Base-by-base conservation (phyloP, 2,888 invertebrate genomes). In the Drosophila suboccidentalis region DNA sequence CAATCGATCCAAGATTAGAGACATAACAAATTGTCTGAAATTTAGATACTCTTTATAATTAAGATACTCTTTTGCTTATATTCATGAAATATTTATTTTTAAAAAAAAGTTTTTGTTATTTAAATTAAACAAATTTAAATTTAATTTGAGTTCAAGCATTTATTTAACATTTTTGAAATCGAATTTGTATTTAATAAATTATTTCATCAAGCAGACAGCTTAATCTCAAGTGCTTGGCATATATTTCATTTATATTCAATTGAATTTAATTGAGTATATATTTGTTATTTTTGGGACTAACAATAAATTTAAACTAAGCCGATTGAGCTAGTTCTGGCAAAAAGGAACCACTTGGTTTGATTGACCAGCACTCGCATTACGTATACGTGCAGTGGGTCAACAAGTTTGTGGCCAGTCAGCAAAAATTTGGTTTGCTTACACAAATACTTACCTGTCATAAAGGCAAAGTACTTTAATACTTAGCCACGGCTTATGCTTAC, bases 371-470 rank as follows among this genome's bases (percentile, higher is more conserved):
- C 60, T 63, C 43, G 9, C 62, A 78, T 74, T 71, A 66, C 65
- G 75, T 75, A 75, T 68, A 75, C 78, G 78, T 55, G 41, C 32
- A 53, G 65, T 69, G 60, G 81, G 74, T 68, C 81, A 73, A 70
- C 76, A 78, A 85, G 71, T 75, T 72, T 47, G 59, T 55, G 63
- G 50, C 57, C 41, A 71, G 69, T 87, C 85, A 87, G 87, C 85
- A 61, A 46, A 80, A 82, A 84, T 67, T 79, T 71, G 60, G 47
- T 66, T 62, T 70, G 68, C 85, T 71, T 69, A 82, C 82, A 71
- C 63, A 73, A 71, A 75, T 79, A 82, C 71, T 70, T 75, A 87
- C 78, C 87, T 82, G 84, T 78, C 85, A 87, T 87, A 87, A 87
- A 84, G 61, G 62, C 71, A 68, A 66, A 67, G 50, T 47, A 57